phyloP scores from a whole-genome alignment of 2,113 vertebrate species.

The Nipponia nippon region DNA sequence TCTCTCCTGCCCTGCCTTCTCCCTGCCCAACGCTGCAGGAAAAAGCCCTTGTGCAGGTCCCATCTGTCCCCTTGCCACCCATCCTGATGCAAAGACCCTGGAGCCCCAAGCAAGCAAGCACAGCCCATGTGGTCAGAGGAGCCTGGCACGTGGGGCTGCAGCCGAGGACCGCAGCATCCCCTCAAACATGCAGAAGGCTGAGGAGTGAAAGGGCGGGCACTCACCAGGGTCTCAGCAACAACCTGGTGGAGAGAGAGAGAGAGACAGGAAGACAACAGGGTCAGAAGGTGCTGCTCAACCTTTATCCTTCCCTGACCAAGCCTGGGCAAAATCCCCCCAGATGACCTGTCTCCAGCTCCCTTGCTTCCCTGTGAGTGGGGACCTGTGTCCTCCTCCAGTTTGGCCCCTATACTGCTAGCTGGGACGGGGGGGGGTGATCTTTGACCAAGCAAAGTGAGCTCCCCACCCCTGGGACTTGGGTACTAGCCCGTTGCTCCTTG shows the following conservation, averaged over 20 bases:
- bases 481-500: neutral
- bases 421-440: neutral
- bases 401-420: neutral
- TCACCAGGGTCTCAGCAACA: constrained; percentile 82
- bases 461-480: neutral
- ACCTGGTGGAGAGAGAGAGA: constrained; percentile 72
- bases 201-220: constrained; percentile 35
- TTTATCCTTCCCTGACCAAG: neutral
- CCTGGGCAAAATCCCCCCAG: neutral
- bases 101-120: neutral
- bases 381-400: neutral
- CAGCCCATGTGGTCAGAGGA: neutral
- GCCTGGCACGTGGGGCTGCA: neutral
- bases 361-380: neutral
- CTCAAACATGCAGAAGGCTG: neutral
- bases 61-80: neutral
- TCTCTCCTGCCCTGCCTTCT: neutral
- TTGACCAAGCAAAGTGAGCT: neutral
- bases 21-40: neutral
- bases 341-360: neutral
- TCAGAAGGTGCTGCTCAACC: constrained; percentile 55
- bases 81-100: neutral
- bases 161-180: neutral
- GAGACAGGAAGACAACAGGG: constrained; percentile 66
- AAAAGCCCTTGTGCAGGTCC: neutral